Evolutionary conservation across 1,140 invertebrate species (phyloP).

Genomic region (Lasioglossum baleicum): DNA sequence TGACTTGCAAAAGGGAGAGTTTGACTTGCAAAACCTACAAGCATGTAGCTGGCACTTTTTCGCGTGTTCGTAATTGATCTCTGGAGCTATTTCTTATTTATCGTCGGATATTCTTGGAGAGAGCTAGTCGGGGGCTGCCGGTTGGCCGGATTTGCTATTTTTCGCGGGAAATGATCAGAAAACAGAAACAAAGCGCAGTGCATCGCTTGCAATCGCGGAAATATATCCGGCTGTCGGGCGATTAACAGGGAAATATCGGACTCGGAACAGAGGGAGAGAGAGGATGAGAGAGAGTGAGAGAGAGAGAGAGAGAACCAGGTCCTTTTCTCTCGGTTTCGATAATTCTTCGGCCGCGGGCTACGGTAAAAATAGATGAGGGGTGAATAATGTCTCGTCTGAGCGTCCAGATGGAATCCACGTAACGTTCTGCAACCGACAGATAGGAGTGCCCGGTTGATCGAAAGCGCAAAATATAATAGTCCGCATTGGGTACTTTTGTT

Average conservation of each 20-base stretch:
- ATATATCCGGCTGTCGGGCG: background rate
- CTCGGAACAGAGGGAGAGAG: background rate
- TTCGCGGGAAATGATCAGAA: background rate
- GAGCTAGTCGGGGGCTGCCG: no score
- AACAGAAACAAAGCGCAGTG: background rate
- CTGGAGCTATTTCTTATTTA: no score
- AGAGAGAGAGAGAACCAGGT: background rate
- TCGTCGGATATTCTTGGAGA: no score
- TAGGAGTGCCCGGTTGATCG: slow-evolving; percentile 56
- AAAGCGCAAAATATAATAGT: slow-evolving; percentile 60
- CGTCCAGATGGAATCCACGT: slow-evolving; percentile 43
- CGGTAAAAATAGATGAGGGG: slow-evolving; percentile 9
- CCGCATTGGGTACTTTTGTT: slow-evolving; percentile 58
- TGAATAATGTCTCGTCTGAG: slow-evolving; percentile 27
- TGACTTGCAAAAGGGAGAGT: no score
- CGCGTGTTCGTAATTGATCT: no score
- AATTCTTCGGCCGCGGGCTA: background rate
- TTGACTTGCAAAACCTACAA: no score
- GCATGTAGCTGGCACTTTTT: no score
- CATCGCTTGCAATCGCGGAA: background rate
- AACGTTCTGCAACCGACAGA: slow-evolving; percentile 55
- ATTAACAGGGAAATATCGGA: background rate
- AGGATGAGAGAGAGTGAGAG: no score
- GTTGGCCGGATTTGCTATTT: no score
- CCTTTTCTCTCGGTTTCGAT: background rate